Conservation (phyloP, 53 echinoderm and acorn worm genomes). For the Temnopleurus reevesii region DNA sequence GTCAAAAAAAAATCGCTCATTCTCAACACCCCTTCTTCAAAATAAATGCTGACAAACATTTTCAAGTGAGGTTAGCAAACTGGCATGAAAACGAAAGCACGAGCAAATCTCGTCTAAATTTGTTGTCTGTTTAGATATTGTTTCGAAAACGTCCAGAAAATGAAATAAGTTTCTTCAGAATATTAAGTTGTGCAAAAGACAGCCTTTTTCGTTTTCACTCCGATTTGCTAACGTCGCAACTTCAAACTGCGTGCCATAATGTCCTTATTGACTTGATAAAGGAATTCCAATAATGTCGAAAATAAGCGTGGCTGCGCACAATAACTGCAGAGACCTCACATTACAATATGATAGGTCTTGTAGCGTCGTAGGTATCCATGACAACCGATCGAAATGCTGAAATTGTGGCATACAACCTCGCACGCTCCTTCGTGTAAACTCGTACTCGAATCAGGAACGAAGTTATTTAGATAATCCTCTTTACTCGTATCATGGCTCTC, state of each 20-base stretch:
- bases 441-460: neutral
- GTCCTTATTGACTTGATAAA: neutral
- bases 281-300: neutral
- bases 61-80: neutral
- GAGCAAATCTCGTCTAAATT: neutral
- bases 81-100: neutral
- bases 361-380: conserved; percentile 16
- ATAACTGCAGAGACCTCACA: neutral
- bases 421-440: neutral
- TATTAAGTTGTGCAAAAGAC: neutral
- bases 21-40: neutral
- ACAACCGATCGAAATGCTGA: neutral
- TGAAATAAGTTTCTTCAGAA: neutral
- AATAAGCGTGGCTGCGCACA: neutral
- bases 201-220: neutral
- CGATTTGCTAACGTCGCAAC: neutral
- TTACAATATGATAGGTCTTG: neutral
- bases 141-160: neutral
- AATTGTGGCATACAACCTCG: conserved; percentile 15
- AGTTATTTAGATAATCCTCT: conserved; percentile 48
- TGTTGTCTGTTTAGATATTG: neutral
- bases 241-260: neutral
- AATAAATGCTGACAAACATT: neutral
- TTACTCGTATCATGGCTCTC: conserved; percentile 96
- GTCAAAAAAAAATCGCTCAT: neutral